These are phyloP conservation scores for Sminthurinus aureus DNA, from an alignment of 2,888 invertebrate species.

Conservation along the genomic window DNA sequence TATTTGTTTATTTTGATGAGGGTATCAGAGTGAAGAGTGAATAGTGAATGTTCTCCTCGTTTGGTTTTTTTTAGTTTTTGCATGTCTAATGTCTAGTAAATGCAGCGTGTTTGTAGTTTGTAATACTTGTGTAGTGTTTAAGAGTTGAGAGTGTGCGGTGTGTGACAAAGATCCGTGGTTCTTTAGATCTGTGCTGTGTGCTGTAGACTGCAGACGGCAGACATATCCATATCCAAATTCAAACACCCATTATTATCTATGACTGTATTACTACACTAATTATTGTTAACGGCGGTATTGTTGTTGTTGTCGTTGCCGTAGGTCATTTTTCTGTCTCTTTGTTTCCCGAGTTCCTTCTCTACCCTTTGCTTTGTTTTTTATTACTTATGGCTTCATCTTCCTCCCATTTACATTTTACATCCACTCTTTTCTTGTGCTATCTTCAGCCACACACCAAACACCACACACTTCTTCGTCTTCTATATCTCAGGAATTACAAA, in stretches of 20 bases:
- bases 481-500: too few species aligned
- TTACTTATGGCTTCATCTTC: background rate
- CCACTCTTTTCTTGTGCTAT: too few species aligned
- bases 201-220: background rate
- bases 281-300: conserved; percentile 2
- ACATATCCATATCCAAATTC: background rate
- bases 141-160: too few species aligned
- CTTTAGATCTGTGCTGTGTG: background rate
- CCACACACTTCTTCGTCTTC: too few species aligned
- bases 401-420: background rate
- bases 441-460: too few species aligned
- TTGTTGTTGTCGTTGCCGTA: background rate
- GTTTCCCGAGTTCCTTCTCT: background rate
- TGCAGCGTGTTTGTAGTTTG: background rate
- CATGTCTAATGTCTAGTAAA: too few species aligned
- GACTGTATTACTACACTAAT: background rate
- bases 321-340: conserved; percentile 9
- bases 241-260: background rate
- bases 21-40: too few species aligned
- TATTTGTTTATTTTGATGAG: too few species aligned
- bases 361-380: background rate
- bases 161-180: too few species aligned
- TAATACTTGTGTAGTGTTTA: background rate
- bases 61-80: too few species aligned
- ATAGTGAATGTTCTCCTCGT: too few species aligned